Evolutionary conservation across 1,140 invertebrate species (phyloP), one percentile per base, ranked within the genome.

Genomic region (Zaprionus lachaisei): DNA sequence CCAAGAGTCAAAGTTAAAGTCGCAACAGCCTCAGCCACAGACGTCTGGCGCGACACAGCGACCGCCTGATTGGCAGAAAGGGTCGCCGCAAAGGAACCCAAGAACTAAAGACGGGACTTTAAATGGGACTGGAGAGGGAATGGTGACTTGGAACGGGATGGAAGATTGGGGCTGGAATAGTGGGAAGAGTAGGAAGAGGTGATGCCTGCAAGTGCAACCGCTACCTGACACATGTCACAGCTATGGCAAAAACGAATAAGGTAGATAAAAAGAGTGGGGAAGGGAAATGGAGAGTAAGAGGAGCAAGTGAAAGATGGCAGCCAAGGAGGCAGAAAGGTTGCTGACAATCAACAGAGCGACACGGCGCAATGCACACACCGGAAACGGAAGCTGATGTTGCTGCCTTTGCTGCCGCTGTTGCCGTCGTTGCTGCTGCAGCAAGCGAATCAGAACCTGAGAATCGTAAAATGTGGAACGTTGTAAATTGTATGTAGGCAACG

Each of bases 401-500:
- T 57, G 65, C 66, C 58, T 28, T 70, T 26, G 5, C 24, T n/a
- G 24, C 22, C 4, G 20, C 7, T 15, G 54, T 15, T n/a, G 54
- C 5, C 2, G 54, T 14, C 2, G 54, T 4, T 26, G 26, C 22
- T 14, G 22, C 34, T n/a, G 34, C 17, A 58, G 51, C 76, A 77
- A 75, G 74, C 67, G 67, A 83, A 73, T 62, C 51, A 56, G 31
- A 71, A 65, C 60, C 82, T 84, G 77, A 89, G 64, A 87, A 83
- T 81, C 70, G 71, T 68, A 87, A 86, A 89, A 89, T 89, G 84
- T 83, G 37, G 68, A 72, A 65, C 24, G 62, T 24, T 80, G 77
- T 81, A 89, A 87, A 87, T 84, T 87, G 81, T 64, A 81, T 78
- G 81, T 87, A 84, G 83, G 75, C 67, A 71, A 66, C 67, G 49